Evolutionary conservation across 2,888 invertebrate species (phyloP).

Genomic region (Amorpha juglandis): DNA sequence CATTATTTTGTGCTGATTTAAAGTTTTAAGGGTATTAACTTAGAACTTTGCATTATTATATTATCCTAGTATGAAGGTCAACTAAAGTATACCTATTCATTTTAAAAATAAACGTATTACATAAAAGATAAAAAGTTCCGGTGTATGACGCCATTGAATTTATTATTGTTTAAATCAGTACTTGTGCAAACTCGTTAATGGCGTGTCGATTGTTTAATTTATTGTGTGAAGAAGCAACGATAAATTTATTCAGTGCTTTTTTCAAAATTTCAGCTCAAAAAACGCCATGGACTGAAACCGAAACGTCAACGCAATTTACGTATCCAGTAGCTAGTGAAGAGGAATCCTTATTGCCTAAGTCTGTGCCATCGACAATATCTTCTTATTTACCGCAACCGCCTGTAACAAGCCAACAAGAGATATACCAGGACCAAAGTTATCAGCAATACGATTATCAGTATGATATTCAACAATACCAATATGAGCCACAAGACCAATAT

Average conservation of each 20-base stretch:
- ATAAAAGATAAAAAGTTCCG: conserved; percentile 72
- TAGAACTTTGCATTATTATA: no score
- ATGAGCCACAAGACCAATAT: conserved; percentile 49
- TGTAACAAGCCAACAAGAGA: conserved; percentile 62
- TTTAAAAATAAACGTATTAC: conserved; percentile 34
- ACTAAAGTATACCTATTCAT: conserved; percentile 8
- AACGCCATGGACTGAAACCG: conserved; percentile 73
- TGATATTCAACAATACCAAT: conserved; percentile 45
- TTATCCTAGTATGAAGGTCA: neutral
- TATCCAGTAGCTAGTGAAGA: conserved; percentile 68
- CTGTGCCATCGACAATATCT: conserved; percentile 62
- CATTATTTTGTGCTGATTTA: no score
- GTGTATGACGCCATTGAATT: conserved; percentile 38
- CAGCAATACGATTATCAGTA: conserved; percentile 58
- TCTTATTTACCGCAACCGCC: conserved; percentile 67
- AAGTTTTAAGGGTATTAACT: no score
- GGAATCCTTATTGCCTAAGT: conserved; percentile 63
- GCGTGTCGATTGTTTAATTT: conserved; percentile 53
- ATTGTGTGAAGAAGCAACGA: conserved; percentile 56
- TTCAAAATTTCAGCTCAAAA: conserved; percentile 78
- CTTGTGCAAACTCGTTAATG: conserved; percentile 51
- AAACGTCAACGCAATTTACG: conserved; percentile 65
- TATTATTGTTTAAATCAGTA: conserved; percentile 49
- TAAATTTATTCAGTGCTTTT: conserved; percentile 57
- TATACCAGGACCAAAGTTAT: conserved; percentile 58